Conservation (phyloP, 2,888 invertebrate genomes). For the Clitarchus hookeri region DNA sequence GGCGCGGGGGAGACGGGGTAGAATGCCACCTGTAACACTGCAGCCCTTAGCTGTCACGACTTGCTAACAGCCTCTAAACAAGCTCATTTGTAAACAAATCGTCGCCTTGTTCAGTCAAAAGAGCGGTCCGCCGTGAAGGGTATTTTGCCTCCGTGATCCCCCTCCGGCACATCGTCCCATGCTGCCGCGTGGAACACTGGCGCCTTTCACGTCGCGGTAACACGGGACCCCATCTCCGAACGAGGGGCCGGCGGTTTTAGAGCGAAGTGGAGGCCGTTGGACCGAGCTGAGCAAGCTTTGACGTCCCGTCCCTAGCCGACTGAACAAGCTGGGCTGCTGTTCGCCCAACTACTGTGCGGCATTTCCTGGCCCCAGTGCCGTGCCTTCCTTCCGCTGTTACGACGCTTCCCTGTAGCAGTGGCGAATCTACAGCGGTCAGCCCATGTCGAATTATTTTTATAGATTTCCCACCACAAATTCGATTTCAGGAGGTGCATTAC, state of each 20-base stretch:
- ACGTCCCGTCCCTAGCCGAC: too few species aligned
- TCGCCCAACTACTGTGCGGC: background rate
- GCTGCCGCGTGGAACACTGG: background rate
- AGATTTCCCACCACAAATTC: too few species aligned
- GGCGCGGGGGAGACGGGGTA: too few species aligned
- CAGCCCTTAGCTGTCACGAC: background rate
- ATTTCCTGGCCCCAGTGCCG: background rate
- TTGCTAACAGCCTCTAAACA: background rate
- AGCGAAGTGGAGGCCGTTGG: background rate
- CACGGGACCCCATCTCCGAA: background rate
- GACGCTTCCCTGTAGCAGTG: too few species aligned
- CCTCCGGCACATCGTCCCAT: background rate
- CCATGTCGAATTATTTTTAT: too few species aligned
- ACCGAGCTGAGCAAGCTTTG: background rate
- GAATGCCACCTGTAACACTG: background rate
- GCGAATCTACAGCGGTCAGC: too few species aligned
- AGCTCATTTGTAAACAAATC: slow-evolving; percentile 10
- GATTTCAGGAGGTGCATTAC: too few species aligned
- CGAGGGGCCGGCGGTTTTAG: background rate
- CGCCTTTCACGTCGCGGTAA: background rate
- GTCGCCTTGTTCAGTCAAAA: background rate
- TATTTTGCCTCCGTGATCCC: background rate
- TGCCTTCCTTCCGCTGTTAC: too few species aligned
- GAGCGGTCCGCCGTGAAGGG: background rate
- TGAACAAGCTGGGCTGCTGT: background rate